Base-by-base conservation (phyloP, 2,797 vertebrate genomes). In the Gymnodraco acuticeps region DNA sequence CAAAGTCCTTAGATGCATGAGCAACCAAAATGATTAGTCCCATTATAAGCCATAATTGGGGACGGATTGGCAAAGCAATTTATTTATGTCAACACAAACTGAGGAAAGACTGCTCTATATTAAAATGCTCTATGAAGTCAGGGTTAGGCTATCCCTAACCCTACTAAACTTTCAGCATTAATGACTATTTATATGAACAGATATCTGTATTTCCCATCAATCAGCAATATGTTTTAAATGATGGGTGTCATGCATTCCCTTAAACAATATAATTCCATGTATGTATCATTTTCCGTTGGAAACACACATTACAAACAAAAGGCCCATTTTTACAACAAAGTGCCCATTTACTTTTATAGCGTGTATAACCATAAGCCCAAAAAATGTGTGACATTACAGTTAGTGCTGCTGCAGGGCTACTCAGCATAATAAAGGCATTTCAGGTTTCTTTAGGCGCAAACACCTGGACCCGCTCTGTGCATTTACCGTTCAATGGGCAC, bases 401-500 rank as follows among this genome's bases (percentile, higher is more conserved):
- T 33, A 27, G 16, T 70, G 61, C 48, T 45, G 48, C 75, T 63
- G 53, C 69, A 69, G 51, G 46, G 50, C 20, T 64, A 38, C 63
- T 64, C 31, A 75, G 51, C 70, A 17, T 47, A 55, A 81, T 51
- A 11, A 51, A 64, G 64, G 48, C 56, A 42, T 62, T 72, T 77
- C 70, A 75, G 50, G 58, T 82, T 67, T 64, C 74, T 85, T 75
- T 55, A 62, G 71, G 77, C 73, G 61, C 31, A 60, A 54, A 74
- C 89, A 86, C 75, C 78, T 84, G 81, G 81, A 86, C 72, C 48
- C 43, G 45, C 75, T 84, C 62, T 52, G 60, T 68, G 59, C 69
- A 46, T 81, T 82, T 80, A 70, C 14, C 50, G 45, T 83, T 85
- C 77, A 33, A 60, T 68, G 71, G 42, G 64, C 51, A 80, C 88